These are phyloP conservation scores for Eumerus sabulonum DNA, from an alignment of 2,888 invertebrate genomes.

Conservation along the genomic window DNA sequence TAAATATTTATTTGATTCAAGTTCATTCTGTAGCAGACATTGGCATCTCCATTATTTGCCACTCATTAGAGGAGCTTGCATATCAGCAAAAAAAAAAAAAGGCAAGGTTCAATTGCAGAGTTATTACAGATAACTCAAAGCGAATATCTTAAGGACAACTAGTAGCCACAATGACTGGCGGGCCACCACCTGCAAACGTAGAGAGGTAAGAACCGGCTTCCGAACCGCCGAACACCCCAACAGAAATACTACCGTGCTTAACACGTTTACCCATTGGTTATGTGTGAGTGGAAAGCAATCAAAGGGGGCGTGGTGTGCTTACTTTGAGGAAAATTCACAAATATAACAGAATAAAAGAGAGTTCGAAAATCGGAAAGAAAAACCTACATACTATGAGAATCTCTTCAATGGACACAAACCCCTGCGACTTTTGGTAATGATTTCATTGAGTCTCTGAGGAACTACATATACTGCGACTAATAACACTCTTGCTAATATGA, in stretches of 20 bases:
- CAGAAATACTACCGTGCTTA: constrained; percentile 21
- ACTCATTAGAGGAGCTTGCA: too few relatives aligned
- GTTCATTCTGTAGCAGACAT: too few relatives aligned
- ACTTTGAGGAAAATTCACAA: constrained; percentile 60
- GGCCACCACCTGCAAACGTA: constrained; percentile 64
- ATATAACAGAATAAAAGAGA: constrained; percentile 60
- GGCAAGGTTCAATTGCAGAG: constrained; percentile 40
- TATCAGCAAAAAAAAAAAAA: constrained; percentile 17
- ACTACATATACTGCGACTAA: too few relatives aligned
- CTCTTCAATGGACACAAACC: constrained; percentile 40
- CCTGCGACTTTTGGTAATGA: neutral
- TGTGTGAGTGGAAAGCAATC: constrained; percentile 45
- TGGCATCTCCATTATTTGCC: too few relatives aligned
- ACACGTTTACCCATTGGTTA: neutral
- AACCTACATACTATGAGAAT: constrained; percentile 11
- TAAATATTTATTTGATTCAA: too few relatives aligned
- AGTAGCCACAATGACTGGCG: constrained; percentile 59
- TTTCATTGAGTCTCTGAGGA: too few relatives aligned
- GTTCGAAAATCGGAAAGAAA: constrained; percentile 51
- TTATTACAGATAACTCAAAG: constrained; percentile 63
- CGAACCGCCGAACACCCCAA: constrained; percentile 56
- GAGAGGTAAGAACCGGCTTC: constrained; percentile 63
- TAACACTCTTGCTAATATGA: too few relatives aligned
- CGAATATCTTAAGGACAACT: constrained; percentile 61
- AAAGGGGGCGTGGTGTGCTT: constrained; percentile 65